phyloP scores from a whole-genome alignment of 2,113 vertebrate species.

The Alectura lathami region DNA sequence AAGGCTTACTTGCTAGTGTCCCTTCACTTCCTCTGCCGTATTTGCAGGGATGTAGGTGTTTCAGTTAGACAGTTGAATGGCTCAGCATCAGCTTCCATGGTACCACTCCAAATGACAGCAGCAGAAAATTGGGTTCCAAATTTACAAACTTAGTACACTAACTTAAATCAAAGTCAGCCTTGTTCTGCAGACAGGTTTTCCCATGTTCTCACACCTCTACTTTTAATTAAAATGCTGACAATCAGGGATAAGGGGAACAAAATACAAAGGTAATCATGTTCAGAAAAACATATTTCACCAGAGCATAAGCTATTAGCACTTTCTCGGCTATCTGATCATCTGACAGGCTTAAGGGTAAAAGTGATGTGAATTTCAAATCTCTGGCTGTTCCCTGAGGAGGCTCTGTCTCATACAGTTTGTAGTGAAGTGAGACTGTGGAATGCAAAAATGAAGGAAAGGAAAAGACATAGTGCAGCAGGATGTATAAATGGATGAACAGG shows the following conservation, averaged over 20 bases:
- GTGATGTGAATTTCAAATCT: constrained; percentile 77
- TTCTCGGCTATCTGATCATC: constrained; percentile 75
- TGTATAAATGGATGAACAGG: neutral
- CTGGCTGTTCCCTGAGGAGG: constrained; percentile 44
- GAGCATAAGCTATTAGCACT: constrained; percentile 76
- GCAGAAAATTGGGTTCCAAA: constrained; percentile 42
- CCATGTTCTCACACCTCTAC: constrained; percentile 72
- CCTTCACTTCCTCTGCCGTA: neutral
- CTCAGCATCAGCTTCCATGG: neutral
- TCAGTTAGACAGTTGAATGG: neutral
- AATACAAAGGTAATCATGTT: constrained; percentile 79
- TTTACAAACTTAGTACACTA: constrained; percentile 46
- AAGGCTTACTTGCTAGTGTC: neutral
- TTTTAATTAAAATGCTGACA: constrained; percentile 83
- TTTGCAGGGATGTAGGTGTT: neutral
- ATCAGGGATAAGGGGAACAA: constrained; percentile 71
- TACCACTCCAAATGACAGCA: constrained; percentile 13
- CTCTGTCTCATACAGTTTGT: constrained; percentile 47
- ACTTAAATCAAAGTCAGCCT: constrained; percentile 68
- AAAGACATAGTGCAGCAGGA: neutral
- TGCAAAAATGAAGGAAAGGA: constrained; percentile 19
- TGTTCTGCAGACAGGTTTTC: constrained; percentile 60
- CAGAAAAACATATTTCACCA: constrained; percentile 77
- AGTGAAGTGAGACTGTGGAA: constrained; percentile 44
- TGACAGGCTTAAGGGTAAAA: constrained; percentile 73